Evolutionary conservation across 2,113 vertebrate species (phyloP).

Genomic region (Raphicerus campestris): DNA sequence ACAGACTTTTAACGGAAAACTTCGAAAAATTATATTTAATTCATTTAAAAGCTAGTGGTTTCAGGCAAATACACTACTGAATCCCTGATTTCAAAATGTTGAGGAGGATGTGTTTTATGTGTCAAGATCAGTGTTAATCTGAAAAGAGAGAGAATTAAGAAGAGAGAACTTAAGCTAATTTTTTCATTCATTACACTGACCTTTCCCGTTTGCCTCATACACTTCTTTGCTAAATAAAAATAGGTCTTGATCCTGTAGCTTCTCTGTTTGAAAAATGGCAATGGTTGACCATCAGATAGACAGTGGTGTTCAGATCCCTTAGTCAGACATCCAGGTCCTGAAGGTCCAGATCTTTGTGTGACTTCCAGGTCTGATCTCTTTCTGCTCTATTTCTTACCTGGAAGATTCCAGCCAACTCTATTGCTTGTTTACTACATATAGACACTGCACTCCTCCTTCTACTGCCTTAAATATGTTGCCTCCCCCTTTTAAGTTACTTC

Average conservation of each 20-base stretch:
- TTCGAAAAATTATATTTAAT: conserved; percentile 30
- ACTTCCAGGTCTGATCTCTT: not conserved
- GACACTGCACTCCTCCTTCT: not conserved
- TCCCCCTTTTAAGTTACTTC: not conserved
- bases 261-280: not conserved
- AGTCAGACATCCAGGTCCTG: not conserved
- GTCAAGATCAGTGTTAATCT: not conserved
- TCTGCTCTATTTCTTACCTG: not conserved
- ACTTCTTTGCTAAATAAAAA: not conserved
- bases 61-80: not conserved
- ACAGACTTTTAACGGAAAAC: conserved; percentile 46
- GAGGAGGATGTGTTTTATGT: not conserved
- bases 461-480: not conserved
- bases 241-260: not conserved
- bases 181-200: not conserved
- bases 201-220: not conserved
- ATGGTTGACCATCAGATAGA: not conserved
- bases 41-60: conserved; percentile 34
- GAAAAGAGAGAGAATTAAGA: not conserved
- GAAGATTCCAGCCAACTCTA: not conserved
- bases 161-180: not conserved
- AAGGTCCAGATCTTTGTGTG: not conserved
- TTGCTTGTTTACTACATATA: not conserved
- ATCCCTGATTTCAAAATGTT: not conserved
- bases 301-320: not conserved